These are phyloP conservation scores for Leptopterna dolabrata DNA, from an alignment of 2,888 invertebrate genomes.

Conservation along the genomic window DNA sequence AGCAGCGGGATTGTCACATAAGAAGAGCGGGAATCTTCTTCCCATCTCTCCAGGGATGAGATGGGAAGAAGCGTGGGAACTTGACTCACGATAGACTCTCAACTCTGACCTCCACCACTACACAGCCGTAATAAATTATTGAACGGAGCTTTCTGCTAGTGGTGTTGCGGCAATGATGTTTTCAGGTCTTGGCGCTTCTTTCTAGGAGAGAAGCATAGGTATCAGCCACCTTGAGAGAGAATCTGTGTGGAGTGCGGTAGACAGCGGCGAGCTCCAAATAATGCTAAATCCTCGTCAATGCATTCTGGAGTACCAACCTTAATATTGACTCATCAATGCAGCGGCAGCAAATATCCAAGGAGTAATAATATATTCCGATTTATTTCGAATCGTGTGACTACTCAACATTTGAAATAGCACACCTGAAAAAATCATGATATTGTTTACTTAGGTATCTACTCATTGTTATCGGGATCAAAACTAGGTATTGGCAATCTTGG, in stretches of 20 bases:
- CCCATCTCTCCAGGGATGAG: not conserved
- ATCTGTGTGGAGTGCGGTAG: not conserved
- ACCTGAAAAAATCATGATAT: no score
- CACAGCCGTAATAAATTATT: slow-evolving; percentile 50
- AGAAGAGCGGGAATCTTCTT: not conserved
- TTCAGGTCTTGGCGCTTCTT: slow-evolving; percentile 19
- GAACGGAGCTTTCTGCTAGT: slow-evolving; percentile 31
- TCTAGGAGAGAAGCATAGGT: not conserved
- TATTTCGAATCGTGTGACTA: no score
- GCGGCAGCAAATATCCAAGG: no score
- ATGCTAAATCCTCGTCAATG: no score
- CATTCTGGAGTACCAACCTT: no score
- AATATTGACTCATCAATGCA: no score
- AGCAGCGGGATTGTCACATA: slow-evolving; percentile 35
- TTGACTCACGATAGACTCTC: slow-evolving; percentile 54
- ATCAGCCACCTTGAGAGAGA: not conserved
- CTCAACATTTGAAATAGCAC: no score
- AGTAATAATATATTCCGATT: no score
- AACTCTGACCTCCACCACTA: slow-evolving; percentile 53
- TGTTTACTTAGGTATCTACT: no score
- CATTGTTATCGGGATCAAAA: no score
- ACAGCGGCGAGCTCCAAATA: not conserved
- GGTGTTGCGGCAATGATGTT: slow-evolving; percentile 13
- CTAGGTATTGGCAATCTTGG: no score
- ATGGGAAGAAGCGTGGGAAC: slow-evolving; percentile 52